Evolutionary conservation across 2,888 invertebrate genomes (phyloP).

Genomic region (Spialia ferax): DNA sequence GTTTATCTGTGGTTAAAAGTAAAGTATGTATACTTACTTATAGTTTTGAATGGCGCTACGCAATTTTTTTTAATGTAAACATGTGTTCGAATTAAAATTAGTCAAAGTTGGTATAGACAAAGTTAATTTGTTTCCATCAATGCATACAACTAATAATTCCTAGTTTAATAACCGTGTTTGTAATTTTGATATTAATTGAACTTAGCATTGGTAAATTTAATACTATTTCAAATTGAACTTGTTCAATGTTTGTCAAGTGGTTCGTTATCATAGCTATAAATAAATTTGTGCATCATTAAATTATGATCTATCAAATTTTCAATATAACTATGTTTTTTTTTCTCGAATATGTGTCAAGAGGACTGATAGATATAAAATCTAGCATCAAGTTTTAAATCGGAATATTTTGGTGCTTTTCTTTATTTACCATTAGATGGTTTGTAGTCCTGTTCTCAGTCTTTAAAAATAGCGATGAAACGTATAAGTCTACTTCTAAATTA

Average conservation of each 20-base stretch:
- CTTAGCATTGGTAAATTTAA: constrained; percentile 7
- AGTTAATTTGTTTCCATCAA: not conserved
- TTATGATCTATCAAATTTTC: too few species aligned
- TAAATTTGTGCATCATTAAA: not conserved
- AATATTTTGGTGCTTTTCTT: too few species aligned
- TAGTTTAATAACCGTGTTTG: not conserved
- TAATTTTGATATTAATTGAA: constrained; percentile 11
- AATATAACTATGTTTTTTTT: not conserved
- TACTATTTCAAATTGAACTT: constrained; percentile 3
- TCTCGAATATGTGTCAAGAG: not conserved
- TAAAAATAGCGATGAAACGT: too few species aligned
- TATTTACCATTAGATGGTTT: too few species aligned
- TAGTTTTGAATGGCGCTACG: too few species aligned
- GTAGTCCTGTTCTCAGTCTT: too few species aligned
- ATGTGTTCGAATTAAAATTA: too few species aligned
- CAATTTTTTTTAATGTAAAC: too few species aligned
- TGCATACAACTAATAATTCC: not conserved
- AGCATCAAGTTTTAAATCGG: too few species aligned
- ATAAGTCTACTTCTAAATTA: too few species aligned
- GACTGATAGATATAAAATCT: not conserved
- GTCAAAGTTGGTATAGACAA: not conserved
- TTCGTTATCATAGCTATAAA: not conserved
- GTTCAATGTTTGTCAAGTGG: not conserved
- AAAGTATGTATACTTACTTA: too few species aligned
- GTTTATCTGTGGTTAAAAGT: too few species aligned